Evolutionary conservation across 2,888 invertebrate species (phyloP).

Genomic region (Drosophila multiciliata): DNA sequence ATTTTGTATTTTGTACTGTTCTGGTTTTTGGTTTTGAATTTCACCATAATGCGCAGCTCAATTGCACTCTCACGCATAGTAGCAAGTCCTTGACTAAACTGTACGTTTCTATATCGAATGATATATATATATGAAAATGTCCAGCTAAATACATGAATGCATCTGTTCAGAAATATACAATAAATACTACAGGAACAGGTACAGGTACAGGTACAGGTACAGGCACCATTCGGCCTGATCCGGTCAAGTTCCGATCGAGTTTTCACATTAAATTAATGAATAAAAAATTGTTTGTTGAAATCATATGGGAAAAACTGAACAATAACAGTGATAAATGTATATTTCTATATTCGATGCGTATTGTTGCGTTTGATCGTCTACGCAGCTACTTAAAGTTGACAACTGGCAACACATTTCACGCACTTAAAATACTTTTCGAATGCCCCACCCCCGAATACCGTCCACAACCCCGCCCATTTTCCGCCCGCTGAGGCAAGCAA

Average conservation of each 20-base stretch:
- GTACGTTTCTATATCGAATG: conserved; percentile 17
- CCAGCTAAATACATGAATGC: background rate
- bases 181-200: background rate
- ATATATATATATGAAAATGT: background rate
- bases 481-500: background rate
- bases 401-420: conserved; percentile 32
- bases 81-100: conserved; percentile 20
- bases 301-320: background rate
- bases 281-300: background rate
- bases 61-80: conserved; percentile 36
- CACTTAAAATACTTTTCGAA: conserved; percentile 48
- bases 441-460: background rate
- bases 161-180: background rate
- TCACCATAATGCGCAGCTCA: conserved; percentile 57
- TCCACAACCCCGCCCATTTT: background rate
- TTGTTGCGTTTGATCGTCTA: conserved; percentile 32
- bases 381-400: conserved; percentile 50
- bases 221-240: background rate
- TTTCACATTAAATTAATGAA: background rate
- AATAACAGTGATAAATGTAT: background rate
- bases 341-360: background rate
- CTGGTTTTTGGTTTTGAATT: conserved; percentile 59
- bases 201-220: background rate
- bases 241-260: background rate
- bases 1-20: conserved; percentile 23